phyloP scores from a whole-genome alignment of 2,888 invertebrate species.

The Globia sparganii region DNA sequence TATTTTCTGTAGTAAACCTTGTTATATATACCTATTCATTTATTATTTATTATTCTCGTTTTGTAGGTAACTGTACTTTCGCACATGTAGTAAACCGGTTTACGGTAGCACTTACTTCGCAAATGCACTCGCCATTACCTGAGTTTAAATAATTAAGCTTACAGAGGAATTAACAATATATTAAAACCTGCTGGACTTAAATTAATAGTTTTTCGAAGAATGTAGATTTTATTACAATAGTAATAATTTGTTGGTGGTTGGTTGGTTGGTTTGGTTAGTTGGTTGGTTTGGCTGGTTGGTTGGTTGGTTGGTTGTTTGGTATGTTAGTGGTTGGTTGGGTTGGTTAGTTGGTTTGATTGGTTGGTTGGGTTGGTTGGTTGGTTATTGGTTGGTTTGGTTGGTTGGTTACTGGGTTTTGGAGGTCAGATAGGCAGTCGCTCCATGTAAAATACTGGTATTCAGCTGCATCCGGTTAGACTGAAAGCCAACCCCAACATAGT shows the following conservation, averaged over 20 bases:
- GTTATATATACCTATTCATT: slow-evolving; percentile 18
- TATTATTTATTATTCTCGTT: slow-evolving; percentile 15
- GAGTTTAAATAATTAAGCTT: slow-evolving; percentile 44
- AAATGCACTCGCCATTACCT: slow-evolving; percentile 37
- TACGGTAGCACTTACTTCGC: slow-evolving; percentile 31
- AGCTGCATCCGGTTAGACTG: too few relatives aligned
- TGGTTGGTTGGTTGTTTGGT: too few relatives aligned
- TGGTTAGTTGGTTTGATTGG: too few relatives aligned
- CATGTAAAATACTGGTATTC: too few relatives aligned
- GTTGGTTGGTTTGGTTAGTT: too few relatives aligned
- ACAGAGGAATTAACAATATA: slow-evolving; percentile 13
- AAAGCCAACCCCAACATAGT: too few relatives aligned
- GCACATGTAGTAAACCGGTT: slow-evolving; percentile 35
- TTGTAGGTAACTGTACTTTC: slow-evolving; percentile 5
- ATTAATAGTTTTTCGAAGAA: neutral
- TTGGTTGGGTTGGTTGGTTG: too few relatives aligned
- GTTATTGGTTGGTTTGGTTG: too few relatives aligned
- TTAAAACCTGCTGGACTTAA: neutral
- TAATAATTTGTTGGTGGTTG: neutral
- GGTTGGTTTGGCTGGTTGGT: too few relatives aligned
- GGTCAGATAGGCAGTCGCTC: too few relatives aligned
- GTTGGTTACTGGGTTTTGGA: too few relatives aligned
- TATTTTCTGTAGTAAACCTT: slow-evolving; percentile 8
- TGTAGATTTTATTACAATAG: neutral
- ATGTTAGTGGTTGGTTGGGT: too few relatives aligned